Conservation (phyloP, 2,113 vertebrate species). For the Rhinolophus ferrumequinum region DNA sequence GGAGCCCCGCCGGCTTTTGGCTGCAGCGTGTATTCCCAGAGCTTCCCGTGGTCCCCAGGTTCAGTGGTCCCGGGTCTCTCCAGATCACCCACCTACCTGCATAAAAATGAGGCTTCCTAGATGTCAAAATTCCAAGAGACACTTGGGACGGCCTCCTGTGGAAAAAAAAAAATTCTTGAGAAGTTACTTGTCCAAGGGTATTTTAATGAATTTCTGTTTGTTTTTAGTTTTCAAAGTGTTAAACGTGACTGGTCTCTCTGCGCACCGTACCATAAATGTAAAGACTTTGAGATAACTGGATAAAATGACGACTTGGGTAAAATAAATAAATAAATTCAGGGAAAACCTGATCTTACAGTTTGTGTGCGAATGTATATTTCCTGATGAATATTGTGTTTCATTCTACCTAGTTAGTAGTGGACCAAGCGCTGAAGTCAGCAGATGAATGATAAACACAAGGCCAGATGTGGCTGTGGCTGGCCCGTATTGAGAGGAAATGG, state of each 20-base stretch:
- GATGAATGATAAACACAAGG: background rate
- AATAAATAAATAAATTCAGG: background rate
- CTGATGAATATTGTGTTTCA: background rate
- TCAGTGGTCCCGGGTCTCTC: background rate
- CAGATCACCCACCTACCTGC: background rate
- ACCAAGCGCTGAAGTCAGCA: background rate
- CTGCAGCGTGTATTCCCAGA: background rate
- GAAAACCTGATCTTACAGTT: background rate
- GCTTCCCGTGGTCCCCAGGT: background rate
- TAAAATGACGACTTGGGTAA: background rate
- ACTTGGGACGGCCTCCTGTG: background rate
- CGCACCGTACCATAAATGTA: background rate
- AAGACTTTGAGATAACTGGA: background rate
- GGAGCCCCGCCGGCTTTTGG: background rate
- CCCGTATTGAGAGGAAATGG: background rate
- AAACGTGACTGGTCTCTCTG: background rate
- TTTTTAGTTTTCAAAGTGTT: background rate
- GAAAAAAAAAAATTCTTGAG: background rate
- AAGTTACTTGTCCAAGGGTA: background rate
- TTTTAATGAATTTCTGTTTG: background rate
- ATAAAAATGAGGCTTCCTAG: background rate
- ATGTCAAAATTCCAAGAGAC: background rate
- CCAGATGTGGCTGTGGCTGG: background rate
- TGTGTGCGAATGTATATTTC: background rate
- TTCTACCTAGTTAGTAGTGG: background rate